These are phyloP conservation scores for Palythoa caribaeorum DNA, from an alignment of 92 coral and sea anemone species.

Conservation along the genomic window DNA sequence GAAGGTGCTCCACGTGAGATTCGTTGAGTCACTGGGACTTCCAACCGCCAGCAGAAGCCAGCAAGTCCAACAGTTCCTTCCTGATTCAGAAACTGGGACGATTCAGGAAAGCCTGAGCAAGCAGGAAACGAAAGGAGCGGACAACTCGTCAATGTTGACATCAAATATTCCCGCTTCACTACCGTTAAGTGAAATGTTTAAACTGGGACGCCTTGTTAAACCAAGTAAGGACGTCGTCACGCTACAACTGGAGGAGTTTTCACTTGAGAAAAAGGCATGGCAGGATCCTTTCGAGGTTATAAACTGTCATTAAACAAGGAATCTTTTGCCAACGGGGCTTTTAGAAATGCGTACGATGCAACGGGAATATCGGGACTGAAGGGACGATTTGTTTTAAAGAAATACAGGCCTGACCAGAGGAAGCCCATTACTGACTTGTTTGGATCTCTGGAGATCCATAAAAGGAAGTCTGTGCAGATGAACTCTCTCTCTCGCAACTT, in stretches of 20 bases:
- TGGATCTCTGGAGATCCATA: constrained; percentile 14
- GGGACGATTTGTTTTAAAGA: constrained; percentile 14
- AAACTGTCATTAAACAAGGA: neutral
- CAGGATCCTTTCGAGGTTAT: constrained; percentile 38
- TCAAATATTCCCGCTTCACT: constrained; percentile 56
- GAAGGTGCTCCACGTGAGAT: constrained; percentile 62
- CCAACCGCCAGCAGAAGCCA: neutral
- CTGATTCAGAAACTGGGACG: too few species aligned
- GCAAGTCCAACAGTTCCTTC: neutral
- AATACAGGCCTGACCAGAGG: constrained; percentile 14
- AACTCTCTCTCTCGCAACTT: neutral
- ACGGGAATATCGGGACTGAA: constrained; percentile 14
- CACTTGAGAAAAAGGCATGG: constrained; percentile 53
- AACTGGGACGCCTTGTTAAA: constrained; percentile 60
- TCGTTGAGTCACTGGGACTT: constrained; percentile 19
- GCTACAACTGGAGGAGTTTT: constrained; percentile 65
- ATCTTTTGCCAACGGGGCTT: constrained; percentile 1
- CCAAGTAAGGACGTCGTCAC: constrained; percentile 63
- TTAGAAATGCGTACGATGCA: constrained; percentile 21
- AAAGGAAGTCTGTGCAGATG: neutral
- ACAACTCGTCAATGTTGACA: constrained; percentile 11
- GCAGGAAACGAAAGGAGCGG: neutral
- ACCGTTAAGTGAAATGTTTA: constrained; percentile 66
- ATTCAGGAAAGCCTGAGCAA: too few species aligned
- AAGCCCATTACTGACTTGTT: neutral